phyloP scores from a whole-genome alignment of 2,888 invertebrate species.

The Ptychoptera contaminata region DNA sequence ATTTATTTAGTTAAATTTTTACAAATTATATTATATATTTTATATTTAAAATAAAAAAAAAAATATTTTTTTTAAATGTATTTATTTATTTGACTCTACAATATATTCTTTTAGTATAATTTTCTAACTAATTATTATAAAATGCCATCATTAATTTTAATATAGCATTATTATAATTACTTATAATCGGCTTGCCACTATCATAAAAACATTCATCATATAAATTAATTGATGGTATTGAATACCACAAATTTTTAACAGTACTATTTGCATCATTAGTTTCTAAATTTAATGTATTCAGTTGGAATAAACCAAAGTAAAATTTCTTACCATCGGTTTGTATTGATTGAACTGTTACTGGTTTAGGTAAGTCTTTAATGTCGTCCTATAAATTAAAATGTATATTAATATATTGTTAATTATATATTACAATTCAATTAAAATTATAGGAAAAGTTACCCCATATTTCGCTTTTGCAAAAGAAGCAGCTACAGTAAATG shows the following conservation, averaged over 20 bases:
- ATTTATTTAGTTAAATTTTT: no score
- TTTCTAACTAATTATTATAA: conserved; percentile 41
- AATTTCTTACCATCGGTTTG: conserved; percentile 63
- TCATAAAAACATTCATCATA: conserved; percentile 50
- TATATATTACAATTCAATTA: no score
- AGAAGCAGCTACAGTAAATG: conserved; percentile 59
- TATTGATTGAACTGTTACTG: conserved; percentile 67
- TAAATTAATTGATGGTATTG: conserved; percentile 43
- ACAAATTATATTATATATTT: no score
- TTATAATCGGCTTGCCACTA: conserved; percentile 45
- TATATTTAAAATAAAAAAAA: no score
- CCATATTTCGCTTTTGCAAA: conserved; percentile 63
- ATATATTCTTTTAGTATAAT: no score
- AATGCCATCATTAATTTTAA: conserved; percentile 64
- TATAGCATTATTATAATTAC: conserved; percentile 63
- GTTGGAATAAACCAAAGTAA: conserved; percentile 69
- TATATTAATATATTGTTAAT: no score
- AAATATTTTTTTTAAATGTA: no score
- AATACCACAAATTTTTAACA: conserved; percentile 68
- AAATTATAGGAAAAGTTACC: no score
- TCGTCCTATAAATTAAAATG: conserved; percentile 33
- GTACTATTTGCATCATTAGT: conserved; percentile 33
- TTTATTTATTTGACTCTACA: no score
- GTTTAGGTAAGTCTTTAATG: conserved; percentile 50
- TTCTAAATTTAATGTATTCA: conserved; percentile 60